Conservation (phyloP, 2,113 vertebrate species). For the Psammodynastes pulverulentus region DNA sequence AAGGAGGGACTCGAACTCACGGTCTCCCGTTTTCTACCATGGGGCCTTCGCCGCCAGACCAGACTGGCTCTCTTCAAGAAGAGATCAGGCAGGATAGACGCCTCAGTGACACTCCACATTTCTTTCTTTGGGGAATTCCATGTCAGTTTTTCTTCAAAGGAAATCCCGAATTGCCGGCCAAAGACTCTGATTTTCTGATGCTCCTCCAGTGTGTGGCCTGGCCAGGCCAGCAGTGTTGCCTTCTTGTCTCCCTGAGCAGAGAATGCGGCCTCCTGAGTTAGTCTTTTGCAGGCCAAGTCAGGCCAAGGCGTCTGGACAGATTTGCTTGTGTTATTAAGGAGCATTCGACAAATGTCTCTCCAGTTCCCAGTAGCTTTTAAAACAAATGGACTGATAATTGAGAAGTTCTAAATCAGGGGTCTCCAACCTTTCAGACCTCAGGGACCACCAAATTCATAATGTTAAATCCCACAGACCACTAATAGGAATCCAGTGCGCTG, state of each 20-base stretch:
- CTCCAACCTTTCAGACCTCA: no score
- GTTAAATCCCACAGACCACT: no score
- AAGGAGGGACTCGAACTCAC: no score
- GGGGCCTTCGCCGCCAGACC: no score
- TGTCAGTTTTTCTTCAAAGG: background rate
- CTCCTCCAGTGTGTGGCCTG: background rate
- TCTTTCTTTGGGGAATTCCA: background rate
- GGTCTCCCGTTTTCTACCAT: no score
- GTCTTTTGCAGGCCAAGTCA: background rate
- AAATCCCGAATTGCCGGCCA: background rate
- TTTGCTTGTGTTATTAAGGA: background rate
- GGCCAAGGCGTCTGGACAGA: background rate
- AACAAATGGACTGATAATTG: background rate
- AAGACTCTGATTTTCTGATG: background rate
- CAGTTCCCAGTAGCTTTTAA: background rate
- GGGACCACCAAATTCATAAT: no score
- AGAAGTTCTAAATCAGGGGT: background rate
- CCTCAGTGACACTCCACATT: background rate
- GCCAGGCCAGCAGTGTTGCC: background rate
- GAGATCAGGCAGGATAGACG: background rate
- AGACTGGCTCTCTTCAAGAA: background rate
- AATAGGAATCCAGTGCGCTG: no score
- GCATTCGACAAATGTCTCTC: background rate
- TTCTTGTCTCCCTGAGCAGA: background rate
- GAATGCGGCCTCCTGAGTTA: background rate